A percentile compares a stretch with the other conserved stretches of the same genome.
phyloP scores from a whole-genome alignment of 1,140 invertebrate genomes.

The Sarcophaga bullata region DNA sequence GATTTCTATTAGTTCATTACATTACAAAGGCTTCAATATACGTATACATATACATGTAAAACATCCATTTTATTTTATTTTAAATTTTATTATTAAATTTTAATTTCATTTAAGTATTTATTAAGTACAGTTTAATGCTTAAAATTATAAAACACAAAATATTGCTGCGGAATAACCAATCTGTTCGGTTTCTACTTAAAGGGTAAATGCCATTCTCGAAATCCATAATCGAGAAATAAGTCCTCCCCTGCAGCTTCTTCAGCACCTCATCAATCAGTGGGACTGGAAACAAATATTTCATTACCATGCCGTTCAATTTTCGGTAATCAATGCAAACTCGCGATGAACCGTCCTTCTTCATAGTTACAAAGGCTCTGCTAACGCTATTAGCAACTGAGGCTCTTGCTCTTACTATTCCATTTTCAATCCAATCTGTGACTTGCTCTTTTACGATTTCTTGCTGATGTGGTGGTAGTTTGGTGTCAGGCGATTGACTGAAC shows the following conservation, averaged over 20 bases:
- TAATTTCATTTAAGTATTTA: no score
- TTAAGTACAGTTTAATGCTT: no score
- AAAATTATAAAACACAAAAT: no score
- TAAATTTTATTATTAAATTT: no score
- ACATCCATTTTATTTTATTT: no score
- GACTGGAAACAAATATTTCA: conserved; percentile 59
- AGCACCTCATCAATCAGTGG: conserved; percentile 59
- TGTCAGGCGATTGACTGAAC: neutral
- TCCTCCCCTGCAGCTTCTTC: no score
- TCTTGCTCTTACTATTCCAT: neutral
- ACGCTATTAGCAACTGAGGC: neutral
- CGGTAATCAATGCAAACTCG: conserved; percentile 54
- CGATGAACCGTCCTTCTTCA: conserved; percentile 53
- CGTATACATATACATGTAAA: no score
- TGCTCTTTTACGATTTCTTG: neutral
- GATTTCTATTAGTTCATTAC: no score
- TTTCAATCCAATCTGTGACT: neutral
- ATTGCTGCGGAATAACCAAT: no score
- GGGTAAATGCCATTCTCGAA: no score
- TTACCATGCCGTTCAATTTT: conserved; percentile 58
- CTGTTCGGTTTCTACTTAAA: no score
- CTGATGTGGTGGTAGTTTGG: neutral
- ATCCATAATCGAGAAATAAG: neutral
- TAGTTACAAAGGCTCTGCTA: neutral
- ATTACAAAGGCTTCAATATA: no score